Conservation (phyloP, 92 coral and sea anemone species). For the Siderastrea siderea region DNA sequence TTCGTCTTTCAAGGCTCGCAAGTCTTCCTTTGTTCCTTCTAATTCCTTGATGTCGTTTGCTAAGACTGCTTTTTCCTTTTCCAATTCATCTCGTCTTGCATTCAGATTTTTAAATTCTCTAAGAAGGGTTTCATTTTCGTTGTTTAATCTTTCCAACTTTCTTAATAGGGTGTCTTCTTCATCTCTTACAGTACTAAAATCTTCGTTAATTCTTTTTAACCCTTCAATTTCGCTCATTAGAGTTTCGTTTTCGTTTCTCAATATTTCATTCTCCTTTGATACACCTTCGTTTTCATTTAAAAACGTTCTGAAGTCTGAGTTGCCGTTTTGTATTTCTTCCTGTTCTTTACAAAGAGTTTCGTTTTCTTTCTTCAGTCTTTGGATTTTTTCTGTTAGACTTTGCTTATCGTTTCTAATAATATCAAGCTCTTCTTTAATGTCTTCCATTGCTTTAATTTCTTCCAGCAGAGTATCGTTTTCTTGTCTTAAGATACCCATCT, state of each 20-base stretch:
- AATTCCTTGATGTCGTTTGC: not conserved
- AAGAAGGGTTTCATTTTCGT: conserved; percentile 29
- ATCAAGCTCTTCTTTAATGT: not conserved
- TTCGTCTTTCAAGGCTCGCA: not conserved
- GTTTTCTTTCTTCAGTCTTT: not conserved
- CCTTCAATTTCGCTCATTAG: not conserved
- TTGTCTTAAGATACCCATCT: not conserved
- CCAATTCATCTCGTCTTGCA: not conserved
- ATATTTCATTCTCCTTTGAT: conserved; percentile 7
- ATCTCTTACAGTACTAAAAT: not conserved
- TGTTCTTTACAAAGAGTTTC: conserved; percentile 4
- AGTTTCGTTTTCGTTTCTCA: not conserved
- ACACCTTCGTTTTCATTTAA: not conserved
- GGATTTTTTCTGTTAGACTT: not conserved
- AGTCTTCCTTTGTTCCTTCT: not conserved
- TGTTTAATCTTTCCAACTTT: conserved; percentile 15
- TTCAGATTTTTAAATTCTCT: conserved; percentile 31
- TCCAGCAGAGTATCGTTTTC: conserved; percentile 6
- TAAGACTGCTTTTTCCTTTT: conserved; percentile 10
- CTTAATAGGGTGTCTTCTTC: conserved; percentile 24
- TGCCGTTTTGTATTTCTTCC: not conserved
- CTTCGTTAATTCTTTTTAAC: not conserved
- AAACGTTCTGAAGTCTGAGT: not conserved
- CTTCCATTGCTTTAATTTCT: conserved; percentile 2
- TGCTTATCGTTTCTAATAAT: not conserved